Base-by-base conservation (phyloP, 2,797 vertebrate species). In the Acridotheres tristis region DNA sequence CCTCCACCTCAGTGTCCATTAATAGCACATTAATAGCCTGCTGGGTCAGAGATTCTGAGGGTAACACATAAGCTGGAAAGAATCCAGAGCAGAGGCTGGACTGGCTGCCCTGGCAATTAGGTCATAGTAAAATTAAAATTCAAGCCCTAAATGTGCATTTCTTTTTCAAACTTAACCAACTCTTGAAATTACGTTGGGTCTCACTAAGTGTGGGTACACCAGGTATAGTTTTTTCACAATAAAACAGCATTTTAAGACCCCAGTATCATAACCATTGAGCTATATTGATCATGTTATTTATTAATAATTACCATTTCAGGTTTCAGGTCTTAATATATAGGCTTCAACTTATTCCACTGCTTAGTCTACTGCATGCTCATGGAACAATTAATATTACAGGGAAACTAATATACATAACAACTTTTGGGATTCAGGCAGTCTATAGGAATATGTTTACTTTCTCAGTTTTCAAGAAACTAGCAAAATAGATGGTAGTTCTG, bases 331-430 rank as follows among this genome's bases (percentile, higher is more conserved):
- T 74, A 6, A 58, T 54, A 6, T 7, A 23, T 30, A 23, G 55
- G 10, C 45, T 88, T 94, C 7, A 15, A 0, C 48, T 76, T 9
- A 32, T 48, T 48, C 9, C 0, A 0, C 38, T 53, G 3, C 43
- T 74, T 71, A 57, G 36, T 71, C 34, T 62, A 3, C 18, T 57
- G 75, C 36, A 23, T 57, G 30, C 18, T 55, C 0, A 1, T 76
- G 36, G 40, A 84, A 45, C 29, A 38, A 27, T 59, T 73, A 2
- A 9, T 26, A 4, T 91, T 81, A 34, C 23, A 68, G 21, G 20
- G 20, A 67, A 73, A 29, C 11, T 36, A 63, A 48, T 3, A 13
- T 7, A 12, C 1, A 1, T 53, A 54, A 72, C 61, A 40, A 58
- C 29, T 55, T 43, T 11, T 53, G 34, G 16, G 26, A 81, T 58